Base-by-base conservation (phyloP, 2,888 invertebrate species). In the Drosophila planitibia region DNA sequence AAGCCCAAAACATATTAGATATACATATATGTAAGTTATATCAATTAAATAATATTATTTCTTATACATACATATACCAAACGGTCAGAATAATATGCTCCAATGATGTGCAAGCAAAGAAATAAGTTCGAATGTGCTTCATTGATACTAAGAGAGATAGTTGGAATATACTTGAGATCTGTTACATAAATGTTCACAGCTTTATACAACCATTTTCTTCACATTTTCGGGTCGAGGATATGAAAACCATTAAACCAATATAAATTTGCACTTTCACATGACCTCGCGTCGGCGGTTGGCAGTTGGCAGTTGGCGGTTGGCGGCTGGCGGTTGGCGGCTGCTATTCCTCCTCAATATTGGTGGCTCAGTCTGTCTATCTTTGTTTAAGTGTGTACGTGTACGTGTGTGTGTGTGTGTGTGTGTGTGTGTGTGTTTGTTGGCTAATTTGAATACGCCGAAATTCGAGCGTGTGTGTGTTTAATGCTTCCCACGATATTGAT, bases 201-300 rank as follows among this genome's bases (percentile, higher is more conserved):
- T 55, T 32, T 12, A 25, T 25, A 12, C 32, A 22, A 32, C 44
- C 44, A 22, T 33, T 25, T 25, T 25, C 10, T 19, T 16, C 14
- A 37, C 4, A n/a, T 57, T 28, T 47, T 30, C 22, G 9, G 10
- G 39, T 28, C 28, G 33, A 41, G 49, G 70, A 58, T 51, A 57
- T 33, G 35, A 35, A 22, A 72, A 63, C 89, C 89, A 86, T 90
- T 83, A 89, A 74, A 72, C 86, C 76, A 90, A 86, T 90, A 82
- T 79, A 88, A 89, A 89, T 89, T 89, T 86, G 89, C 87, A 90
- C 91, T 90, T 86, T 86, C 91, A 83, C 86, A 90, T 90, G 91
- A 90, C 89, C 89, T 77, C 81, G 71, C 55, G 53, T 66, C 33
- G 70, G 44, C 41, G 54, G 55, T 60, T 60, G 57, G 28, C 57